Evolutionary conservation across 2,113 vertebrate species (phyloP), one percentile per base, ranked within the genome.

Genomic region (Xenus cinereus): DNA sequence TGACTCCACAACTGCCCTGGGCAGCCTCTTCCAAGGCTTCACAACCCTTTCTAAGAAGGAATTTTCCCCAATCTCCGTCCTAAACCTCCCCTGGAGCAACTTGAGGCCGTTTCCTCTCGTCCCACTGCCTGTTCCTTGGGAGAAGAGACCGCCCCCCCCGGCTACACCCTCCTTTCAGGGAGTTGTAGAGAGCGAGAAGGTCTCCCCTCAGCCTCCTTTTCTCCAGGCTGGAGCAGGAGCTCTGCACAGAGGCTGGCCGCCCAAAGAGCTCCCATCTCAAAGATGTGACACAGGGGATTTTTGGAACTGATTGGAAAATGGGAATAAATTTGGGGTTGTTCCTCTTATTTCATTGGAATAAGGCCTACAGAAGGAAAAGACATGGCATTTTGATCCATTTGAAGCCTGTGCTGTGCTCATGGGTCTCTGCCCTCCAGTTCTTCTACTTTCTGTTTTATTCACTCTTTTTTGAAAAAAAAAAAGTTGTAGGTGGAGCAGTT

Each of bases 341-440:
- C 27, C n/a, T 66, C 54, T 54, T 54, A 0, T 20, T 75, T 53
- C 4, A 10, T 3, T 12, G 32, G 26, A 2, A 76, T 80, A 73
- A 24, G 27, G 6, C 14, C 12, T 32, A 12, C 6, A 23, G 68
- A 20, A 46, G 22, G 30, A 46, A 56, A 16, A n/a, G 23, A 3
- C 28, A 1, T 1, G 19, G 19, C 5, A 1, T 11, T 54, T 12
- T 26, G 33, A 16, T 12, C 30, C 2, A 0, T 9, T 17, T 37
- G 46, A 27, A 66, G 33, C 32, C 45, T 1, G 5, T 6, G 17
- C 57, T 60, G 51, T 39, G 17, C n/a, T 41, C 15, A 3, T 0
- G 0, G 30, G 7, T 35, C 37, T 81, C 69, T 43, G 6, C 26
- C 41, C 10, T 13, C 3, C 0, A 14, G 56, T 51, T 17, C 12